These are phyloP conservation scores for Morus bassanus DNA, from an alignment of 2,797 vertebrate genomes.

Conservation along the genomic window DNA sequence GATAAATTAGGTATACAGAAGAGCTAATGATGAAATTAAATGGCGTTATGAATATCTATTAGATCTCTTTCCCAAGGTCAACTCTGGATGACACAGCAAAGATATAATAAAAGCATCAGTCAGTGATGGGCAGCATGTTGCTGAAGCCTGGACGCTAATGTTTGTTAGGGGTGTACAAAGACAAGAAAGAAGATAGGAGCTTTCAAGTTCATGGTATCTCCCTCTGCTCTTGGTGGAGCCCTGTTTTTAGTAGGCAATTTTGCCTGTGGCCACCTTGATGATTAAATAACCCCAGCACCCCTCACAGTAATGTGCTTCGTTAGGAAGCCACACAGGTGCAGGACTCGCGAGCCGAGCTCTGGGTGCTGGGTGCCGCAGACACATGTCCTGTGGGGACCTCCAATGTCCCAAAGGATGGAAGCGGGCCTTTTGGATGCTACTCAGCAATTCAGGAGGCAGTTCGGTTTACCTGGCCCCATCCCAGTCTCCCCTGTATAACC, in stretches of 20 bases:
- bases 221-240: not conserved
- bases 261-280: not conserved
- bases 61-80: slow-evolving; percentile 45
- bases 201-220: not conserved
- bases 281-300: not conserved
- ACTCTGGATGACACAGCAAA: slow-evolving; percentile 9
- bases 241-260: not conserved
- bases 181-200: not conserved
- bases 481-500: not conserved
- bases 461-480: not conserved
- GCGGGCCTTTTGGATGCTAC: not conserved
- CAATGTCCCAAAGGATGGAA: not conserved
- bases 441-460: not conserved
- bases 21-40: slow-evolving; percentile 59
- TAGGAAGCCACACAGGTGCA: not conserved
- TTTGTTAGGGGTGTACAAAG: not conserved
- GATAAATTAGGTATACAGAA: slow-evolving; percentile 57
- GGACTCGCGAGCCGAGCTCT: rapidly evolving
- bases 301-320: not conserved
- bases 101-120: not conserved
- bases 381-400: rapidly evolving
- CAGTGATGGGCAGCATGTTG: not conserved
- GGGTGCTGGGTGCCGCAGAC: rapidly evolving
- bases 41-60: slow-evolving; percentile 61
- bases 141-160: not conserved